Base-by-base conservation (phyloP, 2,113 vertebrate species). In the Sapajus apella region DNA sequence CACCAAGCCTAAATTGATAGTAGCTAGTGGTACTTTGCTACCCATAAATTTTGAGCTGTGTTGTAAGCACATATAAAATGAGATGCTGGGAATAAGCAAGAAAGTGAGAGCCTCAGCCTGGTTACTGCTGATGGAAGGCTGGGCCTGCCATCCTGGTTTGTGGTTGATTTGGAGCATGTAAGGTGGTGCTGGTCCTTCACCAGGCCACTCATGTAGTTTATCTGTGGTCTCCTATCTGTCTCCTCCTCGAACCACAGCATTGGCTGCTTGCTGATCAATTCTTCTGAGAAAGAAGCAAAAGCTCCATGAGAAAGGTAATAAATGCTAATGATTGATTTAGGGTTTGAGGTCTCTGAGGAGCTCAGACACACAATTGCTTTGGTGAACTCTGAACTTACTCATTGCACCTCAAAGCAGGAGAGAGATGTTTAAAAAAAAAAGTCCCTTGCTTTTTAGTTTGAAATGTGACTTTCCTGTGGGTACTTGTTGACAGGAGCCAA, bases 231-330 rank as follows among this genome's bases (percentile, higher is more conserved):
- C 47, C 75, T 45, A 37, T 64, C 55, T 91, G 25, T 87, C 56
- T 52, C 76, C 43, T 91, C 56, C 47, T 94, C 11, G 66, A 56
- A n/a, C 35, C 55, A 58, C 4, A 5, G 35, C 52, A 6, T 61
- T 73, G 52, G 25, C 82, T 89, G 18, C 58, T 91, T 85, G 43
- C 43, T 76, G 47, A 43, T 56, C 3, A 8, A 55, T 66, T 50
- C 70, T 94, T 90, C 73, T 76, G 50, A 88, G 72, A 96, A 95
- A 91, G 20, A 87, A 90, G 47, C 52, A 90, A 50, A 95, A 61
- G 25, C 87, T 35, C 43, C 52, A 30, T 13, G 10, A 73, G 52
- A 79, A 93, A 94, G 61, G 30, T 70, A 70, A 68, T n/a, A 25
- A 27, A 45, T 35, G 23, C 23, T 80, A 11, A 47, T 79, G n/a